These are phyloP conservation scores for Rhyacophila evoluta DNA, from an alignment of 2,888 invertebrate species.

Conservation along the genomic window DNA sequence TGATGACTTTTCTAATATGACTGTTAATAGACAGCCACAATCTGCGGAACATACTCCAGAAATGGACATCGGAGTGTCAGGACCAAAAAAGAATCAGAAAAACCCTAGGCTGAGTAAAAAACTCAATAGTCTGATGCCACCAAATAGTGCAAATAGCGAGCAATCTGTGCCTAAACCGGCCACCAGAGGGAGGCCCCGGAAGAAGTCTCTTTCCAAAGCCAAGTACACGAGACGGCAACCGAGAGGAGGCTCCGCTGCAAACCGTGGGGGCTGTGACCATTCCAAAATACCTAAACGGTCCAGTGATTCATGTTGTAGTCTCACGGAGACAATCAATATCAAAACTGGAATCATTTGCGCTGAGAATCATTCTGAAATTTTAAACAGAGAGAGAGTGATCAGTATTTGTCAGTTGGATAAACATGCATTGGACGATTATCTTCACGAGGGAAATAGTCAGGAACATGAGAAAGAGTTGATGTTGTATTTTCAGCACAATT, in stretches of 20 bases:
- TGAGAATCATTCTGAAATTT: conserved; percentile 69
- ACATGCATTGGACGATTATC: conserved; percentile 84
- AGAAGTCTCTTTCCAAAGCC: conserved; percentile 51
- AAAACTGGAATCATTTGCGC: conserved; percentile 66
- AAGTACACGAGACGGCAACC: conserved; percentile 53
- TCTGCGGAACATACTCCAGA: not conserved
- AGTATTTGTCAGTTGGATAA: conserved; percentile 84
- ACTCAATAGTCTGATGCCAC: not conserved
- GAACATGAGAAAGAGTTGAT: conserved; percentile 87
- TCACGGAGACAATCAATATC: conserved; percentile 65
- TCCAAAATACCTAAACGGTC: conserved; percentile 63
- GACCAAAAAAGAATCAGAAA: not conserved
- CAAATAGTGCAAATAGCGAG: not conserved
- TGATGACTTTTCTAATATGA: not conserved
- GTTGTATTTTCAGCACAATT: conserved; percentile 79
- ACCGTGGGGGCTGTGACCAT: conserved; percentile 62
- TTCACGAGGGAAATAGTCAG: conserved; percentile 81
- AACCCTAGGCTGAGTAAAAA: not conserved
- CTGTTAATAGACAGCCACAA: not conserved
- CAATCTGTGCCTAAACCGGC: conserved; percentile 54
- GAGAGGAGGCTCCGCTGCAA: not conserved
- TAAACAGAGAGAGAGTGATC: conserved; percentile 77
- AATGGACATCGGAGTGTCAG: not conserved
- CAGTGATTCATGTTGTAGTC: conserved; percentile 69
- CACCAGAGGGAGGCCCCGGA: conserved; percentile 50